Conservation (phyloP, 2,797 vertebrate species). For the Selene dorsalis region DNA sequence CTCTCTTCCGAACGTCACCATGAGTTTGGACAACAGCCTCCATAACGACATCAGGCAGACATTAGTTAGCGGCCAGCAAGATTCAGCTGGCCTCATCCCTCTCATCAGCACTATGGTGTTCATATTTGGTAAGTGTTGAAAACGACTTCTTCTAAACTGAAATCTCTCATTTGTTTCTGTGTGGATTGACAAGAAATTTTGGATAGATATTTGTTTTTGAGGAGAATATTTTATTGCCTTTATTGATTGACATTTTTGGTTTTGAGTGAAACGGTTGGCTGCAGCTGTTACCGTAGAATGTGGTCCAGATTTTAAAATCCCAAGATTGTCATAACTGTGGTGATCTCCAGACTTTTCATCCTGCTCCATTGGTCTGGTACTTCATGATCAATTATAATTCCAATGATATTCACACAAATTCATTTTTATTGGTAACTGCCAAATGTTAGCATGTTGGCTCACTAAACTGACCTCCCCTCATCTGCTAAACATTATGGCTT, state of each 20-base stretch:
- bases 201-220: not conserved
- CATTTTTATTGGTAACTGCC: not conserved
- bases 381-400: too few relatives aligned
- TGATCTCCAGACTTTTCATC: not conserved
- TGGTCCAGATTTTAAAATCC: not conserved
- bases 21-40: slow-evolving; percentile 29
- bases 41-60: not conserved
- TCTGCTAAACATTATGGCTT: not conserved
- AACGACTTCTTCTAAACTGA: not conserved
- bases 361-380: not conserved
- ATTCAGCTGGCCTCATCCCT: slow-evolving; percentile 82
- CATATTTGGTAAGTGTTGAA: slow-evolving; percentile 88
- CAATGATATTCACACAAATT: too few relatives aligned
- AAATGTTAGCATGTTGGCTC: not conserved
- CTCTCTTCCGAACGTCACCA: slow-evolving; percentile 58
- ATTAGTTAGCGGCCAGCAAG: slow-evolving; percentile 49
- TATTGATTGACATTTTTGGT: not conserved
- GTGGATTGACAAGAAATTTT: not conserved
- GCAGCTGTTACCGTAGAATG: not conserved
- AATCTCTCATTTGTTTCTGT: not conserved
- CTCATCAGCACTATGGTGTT: slow-evolving; percentile 91
- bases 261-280: not conserved
- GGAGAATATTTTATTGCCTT: not conserved
- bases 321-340: not conserved
- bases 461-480: not conserved